phyloP scores from a whole-genome alignment of 2,113 vertebrate species.

The Malurus elegans region DNA sequence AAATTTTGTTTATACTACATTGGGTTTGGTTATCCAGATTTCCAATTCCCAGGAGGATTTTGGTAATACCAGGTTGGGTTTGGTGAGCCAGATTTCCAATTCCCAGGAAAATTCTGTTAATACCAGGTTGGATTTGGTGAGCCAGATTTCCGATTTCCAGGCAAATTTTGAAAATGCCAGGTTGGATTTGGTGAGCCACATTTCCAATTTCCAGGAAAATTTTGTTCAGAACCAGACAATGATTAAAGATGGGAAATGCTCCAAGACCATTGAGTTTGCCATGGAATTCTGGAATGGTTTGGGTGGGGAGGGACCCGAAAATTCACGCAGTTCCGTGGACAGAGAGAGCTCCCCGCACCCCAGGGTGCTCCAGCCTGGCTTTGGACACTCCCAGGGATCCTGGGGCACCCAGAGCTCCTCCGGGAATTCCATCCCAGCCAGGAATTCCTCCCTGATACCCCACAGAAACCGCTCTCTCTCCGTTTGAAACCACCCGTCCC shows the following conservation, averaged over 20 bases:
- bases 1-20: too few relatives aligned
- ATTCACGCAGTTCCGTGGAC: rapidly evolving
- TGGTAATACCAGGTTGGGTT: too few relatives aligned
- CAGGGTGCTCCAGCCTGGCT: not conserved
- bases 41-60: too few relatives aligned
- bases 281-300: not conserved
- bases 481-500: not conserved
- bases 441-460: not conserved
- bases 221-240: not conserved
- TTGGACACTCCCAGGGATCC: not conserved
- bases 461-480: not conserved
- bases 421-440: not conserved
- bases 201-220: not conserved
- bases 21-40: not conserved
- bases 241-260: not conserved
- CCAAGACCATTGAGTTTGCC: too few relatives aligned
- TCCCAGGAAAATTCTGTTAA: not conserved
- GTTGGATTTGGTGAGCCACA: too few relatives aligned
- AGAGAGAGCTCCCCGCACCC: rapidly evolving
- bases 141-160: not conserved
- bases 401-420: not conserved
- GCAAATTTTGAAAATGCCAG: too few relatives aligned
- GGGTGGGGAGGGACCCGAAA: not conserved
- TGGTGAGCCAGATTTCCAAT: too few relatives aligned
- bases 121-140: too few relatives aligned